Percentiles rank a stretch among this genome's conserved stretches.
Evolutionary conservation across 2,113 vertebrate species (phyloP).

Genomic region (Mormoops blainvillei): DNA sequence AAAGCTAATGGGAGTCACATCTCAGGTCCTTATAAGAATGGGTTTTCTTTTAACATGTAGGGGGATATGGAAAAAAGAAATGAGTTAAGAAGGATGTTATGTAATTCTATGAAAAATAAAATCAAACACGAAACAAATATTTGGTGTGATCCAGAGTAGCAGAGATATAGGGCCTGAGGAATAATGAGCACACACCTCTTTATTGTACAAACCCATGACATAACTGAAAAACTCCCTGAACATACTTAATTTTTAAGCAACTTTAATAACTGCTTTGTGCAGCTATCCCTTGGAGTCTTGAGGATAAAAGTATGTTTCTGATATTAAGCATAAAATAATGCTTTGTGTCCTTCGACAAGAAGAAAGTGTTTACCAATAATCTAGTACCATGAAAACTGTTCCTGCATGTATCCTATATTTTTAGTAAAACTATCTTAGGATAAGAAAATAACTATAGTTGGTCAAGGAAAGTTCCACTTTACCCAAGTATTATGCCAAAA

Average conservation of each 20-base stretch:
- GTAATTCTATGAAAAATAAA: not conserved
- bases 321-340: not conserved
- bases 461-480: not conserved
- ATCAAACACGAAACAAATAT: too few species aligned
- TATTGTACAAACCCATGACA: not conserved
- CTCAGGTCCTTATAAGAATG: not conserved
- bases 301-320: not conserved
- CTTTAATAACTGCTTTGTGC: not conserved
- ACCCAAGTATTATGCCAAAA: not conserved
- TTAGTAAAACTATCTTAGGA: not conserved
- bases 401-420: not conserved
- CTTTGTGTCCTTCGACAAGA: not conserved
- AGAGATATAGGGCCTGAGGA: not conserved
- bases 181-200: not conserved
- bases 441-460: not conserved
- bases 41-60: not conserved
- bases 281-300: not conserved
- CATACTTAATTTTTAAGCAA: not conserved
- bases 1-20: not conserved
- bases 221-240: not conserved
- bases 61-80: not conserved
- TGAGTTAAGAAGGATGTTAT: not conserved
- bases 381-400: not conserved
- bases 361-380: not conserved
- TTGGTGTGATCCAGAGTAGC: not conserved